phyloP scores from a whole-genome alignment of 1,140 invertebrate species.

The Apocrypta bakeri region DNA sequence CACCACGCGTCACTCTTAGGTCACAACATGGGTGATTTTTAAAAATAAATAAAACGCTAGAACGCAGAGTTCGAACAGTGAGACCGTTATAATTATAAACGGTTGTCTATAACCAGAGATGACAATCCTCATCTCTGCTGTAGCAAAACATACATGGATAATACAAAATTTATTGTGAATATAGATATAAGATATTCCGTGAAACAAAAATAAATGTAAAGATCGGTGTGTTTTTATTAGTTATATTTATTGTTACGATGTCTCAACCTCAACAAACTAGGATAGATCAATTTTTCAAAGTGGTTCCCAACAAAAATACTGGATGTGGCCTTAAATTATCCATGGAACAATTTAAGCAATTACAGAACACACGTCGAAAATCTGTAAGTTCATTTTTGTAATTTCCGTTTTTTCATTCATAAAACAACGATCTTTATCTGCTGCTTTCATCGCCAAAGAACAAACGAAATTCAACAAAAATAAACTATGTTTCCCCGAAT shows the following conservation, averaged over 20 bases:
- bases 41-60: too few species aligned
- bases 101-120: too few species aligned
- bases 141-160: too few species aligned
- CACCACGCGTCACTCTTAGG: too few species aligned
- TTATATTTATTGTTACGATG: background rate
- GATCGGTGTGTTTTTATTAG: background rate
- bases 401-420: background rate
- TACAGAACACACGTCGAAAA: background rate
- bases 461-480: conserved; percentile 1
- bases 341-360: background rate
- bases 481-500: too few species aligned
- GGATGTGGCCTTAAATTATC: background rate
- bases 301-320: conserved; percentile 23
- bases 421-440: background rate
- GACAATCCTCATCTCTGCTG: too few species aligned
- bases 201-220: background rate
- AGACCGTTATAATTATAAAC: too few species aligned
- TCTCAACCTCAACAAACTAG: conserved; percentile 22
- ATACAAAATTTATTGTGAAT: too few species aligned
- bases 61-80: too few species aligned
- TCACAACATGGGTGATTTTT: too few species aligned
- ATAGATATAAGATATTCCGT: too few species aligned
- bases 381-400: conserved; percentile 6
- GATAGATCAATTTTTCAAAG: conserved; percentile 39
- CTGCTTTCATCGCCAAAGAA: background rate